These are phyloP conservation scores for Elaphurus davidianus DNA, from an alignment of 2,113 vertebrate genomes.

Conservation along the genomic window DNA sequence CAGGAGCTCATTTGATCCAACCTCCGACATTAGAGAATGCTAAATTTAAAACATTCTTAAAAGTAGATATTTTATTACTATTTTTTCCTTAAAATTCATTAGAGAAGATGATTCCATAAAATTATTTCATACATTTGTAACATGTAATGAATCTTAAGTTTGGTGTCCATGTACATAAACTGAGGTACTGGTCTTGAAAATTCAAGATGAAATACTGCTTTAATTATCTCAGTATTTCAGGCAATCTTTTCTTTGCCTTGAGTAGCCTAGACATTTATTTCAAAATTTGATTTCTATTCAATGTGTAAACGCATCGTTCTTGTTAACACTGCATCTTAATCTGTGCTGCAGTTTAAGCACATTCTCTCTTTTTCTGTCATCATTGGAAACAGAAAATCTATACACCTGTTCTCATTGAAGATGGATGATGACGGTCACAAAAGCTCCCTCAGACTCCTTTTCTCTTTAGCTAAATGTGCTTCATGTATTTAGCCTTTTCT, in stretches of 20 bases:
- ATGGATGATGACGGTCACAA: background rate
- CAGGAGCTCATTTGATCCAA: background rate
- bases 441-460: background rate
- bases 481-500: conserved; percentile 34
- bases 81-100: background rate
- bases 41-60: background rate
- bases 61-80: background rate
- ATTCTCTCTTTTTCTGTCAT: background rate
- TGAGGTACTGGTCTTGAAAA: background rate
- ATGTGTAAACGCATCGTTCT: background rate
- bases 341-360: background rate
- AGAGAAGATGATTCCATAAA: background rate
- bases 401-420: background rate
- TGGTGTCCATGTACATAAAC: background rate
- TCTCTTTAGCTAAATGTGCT: conserved; percentile 22
- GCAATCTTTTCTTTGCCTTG: background rate
- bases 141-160: background rate
- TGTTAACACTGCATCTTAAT: background rate
- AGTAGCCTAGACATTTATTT: background rate
- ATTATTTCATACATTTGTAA: background rate
- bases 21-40: background rate
- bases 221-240: conserved; percentile 16
- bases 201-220: conserved; percentile 18
- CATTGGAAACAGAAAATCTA: conserved; percentile 47
- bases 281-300: background rate